Conservation (phyloP, 2,888 invertebrate species). For the Myopa testacea region DNA sequence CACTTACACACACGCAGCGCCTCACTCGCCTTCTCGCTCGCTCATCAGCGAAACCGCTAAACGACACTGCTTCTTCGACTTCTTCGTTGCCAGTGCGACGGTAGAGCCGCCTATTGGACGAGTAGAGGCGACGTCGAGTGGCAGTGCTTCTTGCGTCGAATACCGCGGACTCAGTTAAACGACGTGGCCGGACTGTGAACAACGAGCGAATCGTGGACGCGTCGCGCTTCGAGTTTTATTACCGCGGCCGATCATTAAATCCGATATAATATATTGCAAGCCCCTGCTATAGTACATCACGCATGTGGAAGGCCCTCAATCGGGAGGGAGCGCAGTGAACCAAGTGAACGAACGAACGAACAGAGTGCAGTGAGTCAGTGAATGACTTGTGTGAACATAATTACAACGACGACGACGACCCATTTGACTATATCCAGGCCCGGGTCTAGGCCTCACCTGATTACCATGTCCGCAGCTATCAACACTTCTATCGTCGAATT, state of each 20-base stretch:
- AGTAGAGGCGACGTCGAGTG: slow-evolving; percentile 8
- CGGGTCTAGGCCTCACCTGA: no score
- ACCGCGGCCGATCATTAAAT: slow-evolving; percentile 27
- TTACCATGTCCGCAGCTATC: no score
- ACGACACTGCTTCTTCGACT: neutral
- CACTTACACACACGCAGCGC: neutral
- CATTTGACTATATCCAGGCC: no score
- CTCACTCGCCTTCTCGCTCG: neutral
- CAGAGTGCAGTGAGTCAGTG: slow-evolving; percentile 11
- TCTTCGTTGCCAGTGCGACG: slow-evolving; percentile 22
- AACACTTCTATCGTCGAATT: no score
- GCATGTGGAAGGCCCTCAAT: no score
- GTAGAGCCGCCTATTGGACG: slow-evolving; percentile 34
- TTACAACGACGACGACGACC: neutral
- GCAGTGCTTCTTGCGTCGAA: slow-evolving; percentile 18
- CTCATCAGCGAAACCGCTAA: neutral
- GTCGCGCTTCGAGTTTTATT: slow-evolving; percentile 43
- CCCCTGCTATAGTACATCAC: neutral
- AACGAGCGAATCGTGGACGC: slow-evolving; percentile 48
- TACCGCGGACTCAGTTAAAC: slow-evolving; percentile 55
- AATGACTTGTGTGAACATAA: neutral
- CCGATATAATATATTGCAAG: neutral
- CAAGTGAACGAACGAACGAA: neutral
- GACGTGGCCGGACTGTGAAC: slow-evolving; percentile 58
- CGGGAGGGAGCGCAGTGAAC: no score